phyloP scores from a whole-genome alignment of 2,888 invertebrate genomes.

The Agonum fuliginosum region DNA sequence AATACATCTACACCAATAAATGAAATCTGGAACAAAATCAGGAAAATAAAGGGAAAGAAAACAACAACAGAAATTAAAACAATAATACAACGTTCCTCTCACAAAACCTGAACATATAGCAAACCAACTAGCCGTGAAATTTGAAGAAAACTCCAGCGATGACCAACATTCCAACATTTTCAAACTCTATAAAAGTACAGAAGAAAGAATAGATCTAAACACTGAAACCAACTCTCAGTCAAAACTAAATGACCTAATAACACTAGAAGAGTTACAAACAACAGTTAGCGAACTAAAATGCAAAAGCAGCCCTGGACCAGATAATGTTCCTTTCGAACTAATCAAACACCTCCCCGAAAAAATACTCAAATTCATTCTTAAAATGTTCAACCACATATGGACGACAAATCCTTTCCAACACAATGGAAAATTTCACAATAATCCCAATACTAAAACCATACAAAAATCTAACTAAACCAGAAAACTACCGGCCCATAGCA shows the following conservation, averaged over 20 bases:
- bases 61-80: background rate
- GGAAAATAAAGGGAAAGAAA: constrained; percentile 22
- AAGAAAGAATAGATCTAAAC: background rate
- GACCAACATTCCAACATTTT: background rate
- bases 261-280: background rate
- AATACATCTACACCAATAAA: constrained; percentile 7
- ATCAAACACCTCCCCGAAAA: no score
- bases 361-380: no score
- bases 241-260: background rate
- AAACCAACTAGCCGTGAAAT: background rate
- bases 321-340: no score
- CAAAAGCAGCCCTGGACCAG: no score
- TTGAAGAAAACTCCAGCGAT: constrained; percentile 5
- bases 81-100: background rate
- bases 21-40: no score
- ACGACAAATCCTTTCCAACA: no score
- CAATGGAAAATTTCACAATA: no score
- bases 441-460: no score
- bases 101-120: background rate
- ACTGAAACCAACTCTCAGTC: background rate
- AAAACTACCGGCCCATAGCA: no score
- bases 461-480: no score
- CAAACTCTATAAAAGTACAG: background rate
- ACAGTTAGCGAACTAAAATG: background rate
- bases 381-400: no score